Percentiles rank a stretch among this genome's conserved stretches.
Conservation (phyloP, 2,888 invertebrate genomes). For the Zootermopsis nevadensis region DNA sequence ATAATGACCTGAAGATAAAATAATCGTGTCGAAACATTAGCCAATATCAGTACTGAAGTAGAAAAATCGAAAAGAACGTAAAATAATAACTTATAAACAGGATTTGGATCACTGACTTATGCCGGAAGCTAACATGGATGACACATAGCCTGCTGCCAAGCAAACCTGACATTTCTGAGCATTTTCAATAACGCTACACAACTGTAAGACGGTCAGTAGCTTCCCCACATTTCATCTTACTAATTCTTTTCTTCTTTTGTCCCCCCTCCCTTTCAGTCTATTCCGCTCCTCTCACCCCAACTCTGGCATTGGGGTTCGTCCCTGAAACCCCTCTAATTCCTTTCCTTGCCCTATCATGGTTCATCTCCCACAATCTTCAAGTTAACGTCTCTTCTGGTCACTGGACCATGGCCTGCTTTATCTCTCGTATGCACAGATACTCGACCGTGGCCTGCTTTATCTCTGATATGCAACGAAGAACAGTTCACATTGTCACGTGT, state of each 20-base stretch:
- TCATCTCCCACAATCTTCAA: conserved; percentile 15
- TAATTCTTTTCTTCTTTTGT: background rate
- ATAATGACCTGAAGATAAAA: too few relatives aligned
- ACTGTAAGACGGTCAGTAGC: background rate
- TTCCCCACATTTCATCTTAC: background rate
- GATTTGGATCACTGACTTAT: too few relatives aligned
- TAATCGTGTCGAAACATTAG: too few relatives aligned
- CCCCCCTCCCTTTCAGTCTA: background rate
- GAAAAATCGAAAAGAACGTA: too few relatives aligned
- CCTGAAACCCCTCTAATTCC: conserved; percentile 16
- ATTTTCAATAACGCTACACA: background rate
- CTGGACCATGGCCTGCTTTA: conserved; percentile 34
- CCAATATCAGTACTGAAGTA: too few relatives aligned
- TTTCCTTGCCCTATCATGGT: conserved; percentile 15
- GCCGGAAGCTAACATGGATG: too few relatives aligned
- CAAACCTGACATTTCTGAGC: too few relatives aligned
- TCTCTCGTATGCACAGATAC: conserved; percentile 17
- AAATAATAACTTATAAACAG: too few relatives aligned
- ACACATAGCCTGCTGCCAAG: too few relatives aligned
- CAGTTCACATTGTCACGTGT: background rate
- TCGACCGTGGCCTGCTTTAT: conserved; percentile 32
- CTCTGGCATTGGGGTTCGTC: background rate
- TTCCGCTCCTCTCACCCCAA: background rate
- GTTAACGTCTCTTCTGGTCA: conserved; percentile 29
- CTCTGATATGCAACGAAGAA: background rate